phyloP scores from a whole-genome alignment of 2,888 invertebrate species.

The Hemicrepidius hirtus region DNA sequence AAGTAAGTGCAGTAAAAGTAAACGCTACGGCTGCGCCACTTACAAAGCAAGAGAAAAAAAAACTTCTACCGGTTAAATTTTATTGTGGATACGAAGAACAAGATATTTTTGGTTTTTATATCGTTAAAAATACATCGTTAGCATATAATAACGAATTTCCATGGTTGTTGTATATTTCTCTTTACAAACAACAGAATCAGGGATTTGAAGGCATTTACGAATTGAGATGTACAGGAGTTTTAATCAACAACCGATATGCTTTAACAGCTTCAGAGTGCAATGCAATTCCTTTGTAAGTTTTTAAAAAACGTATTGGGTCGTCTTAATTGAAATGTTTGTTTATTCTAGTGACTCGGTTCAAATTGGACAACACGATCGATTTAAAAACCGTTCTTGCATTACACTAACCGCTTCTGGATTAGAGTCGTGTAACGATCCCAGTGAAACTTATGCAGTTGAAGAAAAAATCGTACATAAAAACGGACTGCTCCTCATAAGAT shows the following conservation, averaged over 20 bases:
- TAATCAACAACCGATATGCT: slow-evolving; percentile 71
- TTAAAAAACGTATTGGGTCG: too few relatives aligned
- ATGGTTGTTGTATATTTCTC: slow-evolving; percentile 70
- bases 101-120: too few relatives aligned
- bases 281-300: slow-evolving; percentile 2
- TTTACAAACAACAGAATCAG: slow-evolving; percentile 64
- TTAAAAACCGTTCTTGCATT: slow-evolving; percentile 70
- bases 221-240: slow-evolving; percentile 69
- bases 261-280: slow-evolving; percentile 71
- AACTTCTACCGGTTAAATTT: slow-evolving; percentile 47
- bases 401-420: slow-evolving; percentile 60
- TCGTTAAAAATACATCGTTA: too few relatives aligned
- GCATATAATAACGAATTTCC: slow-evolving; percentile 70
- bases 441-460: slow-evolving; percentile 69
- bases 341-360: slow-evolving; percentile 63
- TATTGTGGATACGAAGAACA: too few relatives aligned
- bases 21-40: too few relatives aligned
- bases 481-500: slow-evolving; percentile 72
- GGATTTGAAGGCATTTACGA: slow-evolving; percentile 35
- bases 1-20: too few relatives aligned
- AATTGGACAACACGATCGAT: slow-evolving; percentile 74
- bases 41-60: too few relatives aligned
- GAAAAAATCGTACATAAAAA: slow-evolving; percentile 66
- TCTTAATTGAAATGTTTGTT: background rate
- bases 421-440: too few relatives aligned